phyloP scores from a whole-genome alignment of 2,888 invertebrate genomes.

The Thelaira solivaga region DNA sequence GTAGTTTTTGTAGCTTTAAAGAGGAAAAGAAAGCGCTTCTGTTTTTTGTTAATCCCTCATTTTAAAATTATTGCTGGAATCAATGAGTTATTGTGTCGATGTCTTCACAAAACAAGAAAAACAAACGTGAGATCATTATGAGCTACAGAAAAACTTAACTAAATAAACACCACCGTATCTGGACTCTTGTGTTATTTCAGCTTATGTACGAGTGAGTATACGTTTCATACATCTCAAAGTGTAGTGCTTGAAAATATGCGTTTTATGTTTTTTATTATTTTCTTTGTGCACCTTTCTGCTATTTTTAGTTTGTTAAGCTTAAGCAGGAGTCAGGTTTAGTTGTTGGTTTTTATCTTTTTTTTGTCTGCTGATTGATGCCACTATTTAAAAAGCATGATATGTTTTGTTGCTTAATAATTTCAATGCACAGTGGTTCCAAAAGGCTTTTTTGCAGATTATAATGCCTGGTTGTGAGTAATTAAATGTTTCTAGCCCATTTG shows the following conservation, averaged over 20 bases:
- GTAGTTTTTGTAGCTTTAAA: conserved; percentile 14
- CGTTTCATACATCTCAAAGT: conserved; percentile 46
- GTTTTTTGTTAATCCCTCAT: conserved; percentile 31
- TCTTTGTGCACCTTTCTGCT: conserved; percentile 6
- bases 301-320: not conserved
- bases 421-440: conserved; percentile 13
- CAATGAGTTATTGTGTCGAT: conserved; percentile 49
- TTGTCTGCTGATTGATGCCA: conserved; percentile 22
- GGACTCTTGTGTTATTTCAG: not conserved
- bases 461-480: no score
- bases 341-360: not conserved
- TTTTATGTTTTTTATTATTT: not conserved
- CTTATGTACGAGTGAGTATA: not conserved
- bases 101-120: conserved; percentile 26
- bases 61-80: conserved; percentile 28
- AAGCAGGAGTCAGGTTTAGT: conserved; percentile 27
- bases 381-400: conserved; percentile 26
- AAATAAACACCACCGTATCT: conserved; percentile 52
- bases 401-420: conserved; percentile 6
- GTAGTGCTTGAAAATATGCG: conserved; percentile 32
- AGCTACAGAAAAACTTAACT: conserved; percentile 37
- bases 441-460: not conserved
- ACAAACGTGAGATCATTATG: not conserved
- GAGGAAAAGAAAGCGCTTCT: conserved; percentile 48
- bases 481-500: no score